A percentile compares a stretch with the other conserved stretches of the same genome.
Conservation (phyloP, 92 coral and sea anemone genomes). For the Umimayanthus kanabou region DNA sequence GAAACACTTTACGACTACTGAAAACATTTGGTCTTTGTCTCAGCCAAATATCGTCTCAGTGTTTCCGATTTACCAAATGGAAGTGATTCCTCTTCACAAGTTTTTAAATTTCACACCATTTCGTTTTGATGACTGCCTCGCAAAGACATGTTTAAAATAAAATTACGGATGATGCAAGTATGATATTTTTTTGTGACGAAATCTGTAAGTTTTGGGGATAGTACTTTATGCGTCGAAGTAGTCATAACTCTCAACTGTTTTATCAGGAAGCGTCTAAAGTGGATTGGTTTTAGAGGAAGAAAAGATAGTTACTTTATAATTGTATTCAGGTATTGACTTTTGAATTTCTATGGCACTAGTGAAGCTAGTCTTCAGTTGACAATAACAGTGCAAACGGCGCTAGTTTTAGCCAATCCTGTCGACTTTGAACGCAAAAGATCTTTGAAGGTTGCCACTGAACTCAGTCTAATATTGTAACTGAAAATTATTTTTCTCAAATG, state of each 20-base stretch:
- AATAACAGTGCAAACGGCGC: neutral
- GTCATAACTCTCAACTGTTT: neutral
- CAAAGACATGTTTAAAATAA: neutral
- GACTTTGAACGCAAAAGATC: neutral
- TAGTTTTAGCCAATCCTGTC: neutral
- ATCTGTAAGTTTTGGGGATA: neutral
- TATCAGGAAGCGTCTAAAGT: neutral
- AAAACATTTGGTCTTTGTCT: neutral
- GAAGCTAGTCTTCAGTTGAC: neutral
- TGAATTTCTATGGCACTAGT: neutral
- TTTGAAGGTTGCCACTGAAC: neutral
- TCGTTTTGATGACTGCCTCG: neutral
- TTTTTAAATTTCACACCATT: neutral
- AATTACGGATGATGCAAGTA: neutral
- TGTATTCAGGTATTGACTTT: too few species aligned
- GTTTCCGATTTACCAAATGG: neutral
- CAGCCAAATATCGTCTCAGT: neutral
- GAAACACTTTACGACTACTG: neutral
- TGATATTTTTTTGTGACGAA: neutral
- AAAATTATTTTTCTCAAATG: neutral
- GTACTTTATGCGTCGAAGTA: neutral
- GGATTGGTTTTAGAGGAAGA: neutral
- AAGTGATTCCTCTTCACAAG: constrained; percentile 17
- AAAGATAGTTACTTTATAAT: neutral
- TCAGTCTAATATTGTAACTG: neutral